Evolutionary conservation across 92 coral and sea anemone genomes (phyloP), one percentile per base, ranked within the genome.

Genomic region (Epizoanthus illoricatus): DNA sequence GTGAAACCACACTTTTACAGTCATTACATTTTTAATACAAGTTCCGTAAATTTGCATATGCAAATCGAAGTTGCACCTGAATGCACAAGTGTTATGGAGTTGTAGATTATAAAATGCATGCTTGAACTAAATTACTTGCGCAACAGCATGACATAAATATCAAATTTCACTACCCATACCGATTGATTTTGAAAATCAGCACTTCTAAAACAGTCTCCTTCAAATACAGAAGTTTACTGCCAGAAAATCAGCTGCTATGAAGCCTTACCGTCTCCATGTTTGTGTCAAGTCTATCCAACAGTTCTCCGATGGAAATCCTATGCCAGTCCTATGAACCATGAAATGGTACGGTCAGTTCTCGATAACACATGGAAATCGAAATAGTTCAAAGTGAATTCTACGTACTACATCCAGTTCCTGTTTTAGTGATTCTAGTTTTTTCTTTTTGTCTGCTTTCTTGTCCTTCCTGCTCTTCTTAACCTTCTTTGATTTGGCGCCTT

Each of bases 341-440:
- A 65, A 66, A 40, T 65, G 12, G 80, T 55, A n/a, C 39, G 19
- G 56, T 74, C 36, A 54, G n/a, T 55, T 62, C 36, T 74, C 58
- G 15, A 55, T 24, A 41, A 16, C 9, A 41, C 49, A 62, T 9
- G 28, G 19, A 33, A 60, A 15, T 7, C 63, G 78, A 66, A n/a
- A 40, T 11, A 43, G 58, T 36, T 52, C 61, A 41, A 16, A 41
- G 71, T 72, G 17, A 19, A 36, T 11, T 60, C 28, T 76, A 47
- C 98, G 76, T 86, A 95, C 98, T 28, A 95, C 89, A 66, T 95
- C 98, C 71, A 95, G 85, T 84, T 95, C 98, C 72, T 95, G 92
- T 76, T 95, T 95, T 41, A 95, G 87, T 24, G 94, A 97, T 58
- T 91, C 98, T 16, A 92, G 71, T 67, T 92, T 85, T 65, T 92